A percentile compares a stretch with the other conserved stretches of the same genome.
Evolutionary conservation across 2,888 invertebrate genomes (phyloP).

Genomic region (Sycophila texana): DNA sequence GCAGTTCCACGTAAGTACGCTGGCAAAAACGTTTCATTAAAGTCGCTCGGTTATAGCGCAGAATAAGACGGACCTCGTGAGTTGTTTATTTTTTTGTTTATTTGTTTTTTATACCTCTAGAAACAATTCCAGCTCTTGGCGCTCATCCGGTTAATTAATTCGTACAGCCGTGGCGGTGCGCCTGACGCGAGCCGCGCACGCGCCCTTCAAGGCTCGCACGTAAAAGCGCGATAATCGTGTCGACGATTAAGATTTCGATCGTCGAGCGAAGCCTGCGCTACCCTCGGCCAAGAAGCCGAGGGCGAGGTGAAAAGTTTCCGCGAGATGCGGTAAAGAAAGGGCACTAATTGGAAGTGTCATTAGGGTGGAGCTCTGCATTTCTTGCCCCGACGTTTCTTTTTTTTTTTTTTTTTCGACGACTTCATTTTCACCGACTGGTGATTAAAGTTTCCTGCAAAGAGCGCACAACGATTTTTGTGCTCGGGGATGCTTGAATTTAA

Average conservation of each 20-base stretch:
- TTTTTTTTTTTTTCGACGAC: background rate
- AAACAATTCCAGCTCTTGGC: too few species aligned
- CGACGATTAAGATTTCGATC: slow-evolving; percentile 52
- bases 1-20: too few species aligned
- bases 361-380: slow-evolving; percentile 17
- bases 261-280: background rate
- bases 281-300: background rate
- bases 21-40: too few species aligned
- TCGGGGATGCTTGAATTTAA: too few species aligned
- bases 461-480: too few species aligned
- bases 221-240: slow-evolving; percentile 23
- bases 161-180: too few species aligned
- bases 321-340: slow-evolving; percentile 1
- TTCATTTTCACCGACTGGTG: background rate
- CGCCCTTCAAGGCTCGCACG: background rate
- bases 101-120: too few species aligned
- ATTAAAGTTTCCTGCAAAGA: background rate
- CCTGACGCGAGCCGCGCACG: background rate
- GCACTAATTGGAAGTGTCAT: slow-evolving; percentile 37
- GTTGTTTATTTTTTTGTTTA: too few species aligned
- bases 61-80: too few species aligned
- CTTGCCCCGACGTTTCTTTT: background rate
- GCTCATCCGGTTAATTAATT: too few species aligned
- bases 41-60: too few species aligned
- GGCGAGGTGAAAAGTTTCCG: background rate